Conservation (phyloP, 2,888 invertebrate species). For the Oligia fasciuncula region DNA sequence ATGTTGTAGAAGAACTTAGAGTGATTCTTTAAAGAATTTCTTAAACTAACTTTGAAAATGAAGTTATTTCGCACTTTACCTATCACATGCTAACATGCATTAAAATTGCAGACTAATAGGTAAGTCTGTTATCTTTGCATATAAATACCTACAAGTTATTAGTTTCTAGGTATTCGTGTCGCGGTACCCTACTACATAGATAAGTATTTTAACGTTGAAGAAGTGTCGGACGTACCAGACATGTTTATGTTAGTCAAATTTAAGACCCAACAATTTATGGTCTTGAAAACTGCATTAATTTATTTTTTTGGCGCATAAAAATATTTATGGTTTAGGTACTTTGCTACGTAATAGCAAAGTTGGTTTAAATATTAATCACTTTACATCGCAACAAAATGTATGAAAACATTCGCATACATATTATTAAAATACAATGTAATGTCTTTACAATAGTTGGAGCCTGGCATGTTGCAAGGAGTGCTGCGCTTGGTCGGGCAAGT, state of each 20-base stretch:
- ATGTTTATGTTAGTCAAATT: slow-evolving; percentile 56
- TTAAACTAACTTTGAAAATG: neutral
- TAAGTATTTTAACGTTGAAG: slow-evolving; percentile 54
- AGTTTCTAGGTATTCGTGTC: slow-evolving; percentile 41
- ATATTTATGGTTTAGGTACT: slow-evolving; percentile 6
- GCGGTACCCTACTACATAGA: slow-evolving; percentile 26
- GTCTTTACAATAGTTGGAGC: neutral
- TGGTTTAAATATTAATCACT: neutral
- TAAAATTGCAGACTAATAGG: slow-evolving; percentile 44
- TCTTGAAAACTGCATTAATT: slow-evolving; percentile 40
- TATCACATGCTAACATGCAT: slow-evolving; percentile 25
- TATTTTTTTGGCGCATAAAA: slow-evolving; percentile 20
- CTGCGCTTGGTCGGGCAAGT: neutral
- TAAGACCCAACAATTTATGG: slow-evolving; percentile 41
- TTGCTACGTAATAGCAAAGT: neutral
- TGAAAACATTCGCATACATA: neutral
- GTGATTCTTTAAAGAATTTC: no score
- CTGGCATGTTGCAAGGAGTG: neutral
- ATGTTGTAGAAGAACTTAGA: no score
- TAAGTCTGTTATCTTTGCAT: slow-evolving; percentile 32
- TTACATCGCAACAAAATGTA: neutral
- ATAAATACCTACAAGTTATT: slow-evolving; percentile 48
- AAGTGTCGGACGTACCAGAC: slow-evolving; percentile 47
- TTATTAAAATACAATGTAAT: neutral
- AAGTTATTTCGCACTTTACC: neutral